Conservation (phyloP, 2,797 vertebrate species). For the Cirrhinus molitorella region DNA sequence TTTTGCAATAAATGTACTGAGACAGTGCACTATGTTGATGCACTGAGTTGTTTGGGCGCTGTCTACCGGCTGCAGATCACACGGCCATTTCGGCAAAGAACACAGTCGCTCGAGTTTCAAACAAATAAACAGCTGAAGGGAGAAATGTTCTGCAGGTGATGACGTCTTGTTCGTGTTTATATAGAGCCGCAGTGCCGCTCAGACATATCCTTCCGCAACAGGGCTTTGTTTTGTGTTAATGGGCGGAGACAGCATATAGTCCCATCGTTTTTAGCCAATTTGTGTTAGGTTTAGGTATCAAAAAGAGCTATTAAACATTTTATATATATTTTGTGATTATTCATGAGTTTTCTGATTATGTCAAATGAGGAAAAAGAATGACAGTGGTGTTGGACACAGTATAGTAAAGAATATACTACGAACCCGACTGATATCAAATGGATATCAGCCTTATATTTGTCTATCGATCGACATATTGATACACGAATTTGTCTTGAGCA, state of each 20-base stretch:
- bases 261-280: not conserved
- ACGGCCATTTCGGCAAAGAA: slow-evolving; percentile 77
- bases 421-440: not conserved
- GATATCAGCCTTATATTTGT: not conserved
- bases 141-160: slow-evolving; percentile 56
- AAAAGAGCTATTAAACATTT: not conserved
- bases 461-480: not conserved
- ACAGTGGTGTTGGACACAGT: not conserved
- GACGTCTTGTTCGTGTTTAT: not conserved
- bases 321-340: not conserved
- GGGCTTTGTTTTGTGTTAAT: slow-evolving; percentile 58
- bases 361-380: not conserved
- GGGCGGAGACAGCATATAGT: slow-evolving; percentile 56
- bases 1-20: slow-evolving; percentile 73
- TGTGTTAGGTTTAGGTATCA: not conserved
- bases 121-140: not conserved
- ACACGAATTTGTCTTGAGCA: not conserved
- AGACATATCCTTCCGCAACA: slow-evolving; percentile 70
- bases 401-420: not conserved
- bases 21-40: slow-evolving; percentile 82
- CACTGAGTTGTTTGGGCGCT: slow-evolving; percentile 79
- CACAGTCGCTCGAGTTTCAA: slow-evolving; percentile 52
- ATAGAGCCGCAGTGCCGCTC: slow-evolving; percentile 40
- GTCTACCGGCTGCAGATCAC: slow-evolving; percentile 77
- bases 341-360: not conserved